Percentiles rank a stretch among this genome's conserved stretches.
phyloP scores from a whole-genome alignment of 2,888 invertebrate species.

The Pegoplata infirma region DNA sequence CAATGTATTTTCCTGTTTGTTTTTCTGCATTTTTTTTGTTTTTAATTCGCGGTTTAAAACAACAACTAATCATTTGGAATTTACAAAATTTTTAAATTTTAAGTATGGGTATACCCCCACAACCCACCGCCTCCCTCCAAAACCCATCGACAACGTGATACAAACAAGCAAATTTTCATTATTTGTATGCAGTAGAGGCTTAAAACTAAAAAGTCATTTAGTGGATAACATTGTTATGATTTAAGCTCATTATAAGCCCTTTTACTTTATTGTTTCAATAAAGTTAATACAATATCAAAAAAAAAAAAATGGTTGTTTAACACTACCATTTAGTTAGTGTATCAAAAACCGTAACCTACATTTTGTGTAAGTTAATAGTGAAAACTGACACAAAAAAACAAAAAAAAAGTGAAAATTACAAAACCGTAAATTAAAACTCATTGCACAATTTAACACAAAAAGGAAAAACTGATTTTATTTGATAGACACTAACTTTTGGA shows the following conservation, averaged over 20 bases:
- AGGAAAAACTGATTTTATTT: not conserved
- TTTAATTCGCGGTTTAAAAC: constrained; percentile 40
- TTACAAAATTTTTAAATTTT: constrained; percentile 39
- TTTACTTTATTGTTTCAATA: constrained; percentile 42
- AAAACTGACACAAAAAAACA: not conserved
- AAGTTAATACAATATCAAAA: not conserved
- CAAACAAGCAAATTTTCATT: constrained; percentile 36
- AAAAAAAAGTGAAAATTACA: constrained; percentile 17
- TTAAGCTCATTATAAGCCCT: constrained; percentile 55
- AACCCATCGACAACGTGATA: constrained; percentile 25
- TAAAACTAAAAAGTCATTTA: constrained; percentile 52
- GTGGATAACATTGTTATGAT: constrained; percentile 56
- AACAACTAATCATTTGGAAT: constrained; percentile 62
- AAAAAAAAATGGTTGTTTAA: not conserved
- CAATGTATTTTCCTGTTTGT: not conserved
- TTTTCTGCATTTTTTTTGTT: not conserved
- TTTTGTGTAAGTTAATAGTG: constrained; percentile 7
- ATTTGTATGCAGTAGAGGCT: constrained; percentile 20
- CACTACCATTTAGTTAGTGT: too few relatives aligned
- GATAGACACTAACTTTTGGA: too few relatives aligned
- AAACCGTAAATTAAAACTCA: constrained; percentile 1
- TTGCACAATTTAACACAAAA: not conserved
- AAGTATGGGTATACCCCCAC: not conserved
- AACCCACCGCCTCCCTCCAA: too few relatives aligned
- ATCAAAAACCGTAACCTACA: constrained; percentile 20